phyloP scores from a whole-genome alignment of 2,888 invertebrate species.

The Acrobasis repandana region DNA sequence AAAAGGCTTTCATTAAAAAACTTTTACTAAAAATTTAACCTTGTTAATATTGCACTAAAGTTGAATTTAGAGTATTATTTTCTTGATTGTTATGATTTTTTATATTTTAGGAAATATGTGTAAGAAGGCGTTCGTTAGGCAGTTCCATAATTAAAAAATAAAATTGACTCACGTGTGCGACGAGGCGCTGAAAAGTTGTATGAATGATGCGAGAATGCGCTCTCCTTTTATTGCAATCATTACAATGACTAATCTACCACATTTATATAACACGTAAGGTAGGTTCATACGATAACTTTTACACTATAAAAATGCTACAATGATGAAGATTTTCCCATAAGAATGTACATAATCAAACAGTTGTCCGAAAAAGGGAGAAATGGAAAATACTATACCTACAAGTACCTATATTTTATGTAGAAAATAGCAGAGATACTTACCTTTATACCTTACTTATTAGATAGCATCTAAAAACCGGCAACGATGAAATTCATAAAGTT shows the following conservation, averaged over 20 bases:
- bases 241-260: constrained; percentile 15
- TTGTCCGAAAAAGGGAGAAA: no score
- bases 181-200: constrained; percentile 64
- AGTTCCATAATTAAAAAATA: constrained; percentile 73
- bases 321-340: no score
- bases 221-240: constrained; percentile 34
- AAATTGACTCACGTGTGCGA: constrained; percentile 55
- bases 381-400: no score
- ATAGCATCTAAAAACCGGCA: no score
- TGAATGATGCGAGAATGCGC: constrained; percentile 48
- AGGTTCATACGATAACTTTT: neutral
- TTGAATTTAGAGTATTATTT: neutral
- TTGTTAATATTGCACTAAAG: constrained; percentile 22
- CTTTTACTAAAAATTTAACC: constrained; percentile 29
- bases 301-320: no score
- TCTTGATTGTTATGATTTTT: constrained; percentile 29
- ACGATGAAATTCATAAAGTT: no score
- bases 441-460: no score
- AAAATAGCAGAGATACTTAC: no score
- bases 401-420: no score
- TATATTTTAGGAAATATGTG: constrained; percentile 27
- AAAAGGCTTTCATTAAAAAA: constrained; percentile 41
- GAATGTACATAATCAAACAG: no score
- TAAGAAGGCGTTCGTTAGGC: constrained; percentile 68
- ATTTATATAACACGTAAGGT: constrained; percentile 4